Evolutionary conservation across 2,113 vertebrate genomes (phyloP).

Genomic region (Panurus biarmicus): DNA sequence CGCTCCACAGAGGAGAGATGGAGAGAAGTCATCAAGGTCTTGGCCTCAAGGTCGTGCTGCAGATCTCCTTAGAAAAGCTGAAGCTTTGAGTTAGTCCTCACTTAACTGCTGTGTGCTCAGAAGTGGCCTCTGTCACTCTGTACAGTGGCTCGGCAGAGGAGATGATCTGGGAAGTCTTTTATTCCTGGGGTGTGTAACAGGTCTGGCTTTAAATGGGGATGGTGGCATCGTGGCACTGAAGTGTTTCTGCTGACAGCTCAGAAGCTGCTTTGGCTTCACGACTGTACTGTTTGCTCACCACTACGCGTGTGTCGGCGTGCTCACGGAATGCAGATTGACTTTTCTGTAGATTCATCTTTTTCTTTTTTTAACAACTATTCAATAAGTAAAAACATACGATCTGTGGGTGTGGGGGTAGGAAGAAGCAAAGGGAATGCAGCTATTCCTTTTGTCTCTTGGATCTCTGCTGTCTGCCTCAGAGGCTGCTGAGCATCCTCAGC

Average conservation of each 20-base stretch:
- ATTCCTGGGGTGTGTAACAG: background rate
- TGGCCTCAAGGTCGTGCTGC: conserved; percentile 39
- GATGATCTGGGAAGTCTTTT: background rate
- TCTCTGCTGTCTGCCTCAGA: background rate
- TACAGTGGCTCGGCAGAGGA: background rate
- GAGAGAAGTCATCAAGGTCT: background rate
- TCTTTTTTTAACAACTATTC: background rate
- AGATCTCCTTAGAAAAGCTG: background rate
- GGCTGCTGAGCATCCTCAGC: background rate
- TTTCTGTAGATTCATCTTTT: background rate
- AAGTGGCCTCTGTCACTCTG: background rate
- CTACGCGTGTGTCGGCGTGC: background rate
- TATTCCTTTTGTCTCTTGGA: background rate
- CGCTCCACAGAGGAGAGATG: background rate
- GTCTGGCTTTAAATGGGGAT: background rate
- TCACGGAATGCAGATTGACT: background rate
- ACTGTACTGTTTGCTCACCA: background rate
- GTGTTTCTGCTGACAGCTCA: background rate
- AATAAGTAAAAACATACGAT: background rate
- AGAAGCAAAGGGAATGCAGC: background rate
- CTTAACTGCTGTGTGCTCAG: background rate
- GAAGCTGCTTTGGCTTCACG: background rate
- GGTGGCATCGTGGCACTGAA: background rate
- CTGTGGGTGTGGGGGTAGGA: background rate
- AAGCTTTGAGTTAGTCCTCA: background rate